phyloP scores from a whole-genome alignment of 2,113 vertebrate species.

The Apodemus sylvaticus region DNA sequence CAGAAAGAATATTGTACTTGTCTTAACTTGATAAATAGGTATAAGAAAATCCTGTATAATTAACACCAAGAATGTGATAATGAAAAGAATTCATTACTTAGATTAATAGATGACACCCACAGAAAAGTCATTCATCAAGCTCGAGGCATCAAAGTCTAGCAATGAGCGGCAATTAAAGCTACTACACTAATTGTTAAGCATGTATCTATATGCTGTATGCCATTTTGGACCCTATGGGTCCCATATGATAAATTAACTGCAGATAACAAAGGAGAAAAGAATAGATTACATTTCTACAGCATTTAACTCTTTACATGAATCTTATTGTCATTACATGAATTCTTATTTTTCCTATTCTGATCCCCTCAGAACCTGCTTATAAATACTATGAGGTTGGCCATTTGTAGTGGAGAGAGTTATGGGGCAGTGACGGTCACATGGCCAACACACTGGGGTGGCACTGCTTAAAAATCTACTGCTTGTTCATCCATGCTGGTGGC shows the following conservation, averaged over 20 bases:
- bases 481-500: neutral
- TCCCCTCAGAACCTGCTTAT: neutral
- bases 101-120: slow-evolving; percentile 82
- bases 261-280: slow-evolving; percentile 36
- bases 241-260: slow-evolving; percentile 15
- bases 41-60: slow-evolving; percentile 83
- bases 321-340: neutral
- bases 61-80: slow-evolving; percentile 81
- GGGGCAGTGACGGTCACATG: neutral
- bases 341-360: neutral
- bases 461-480: neutral
- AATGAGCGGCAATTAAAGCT: slow-evolving; percentile 66
- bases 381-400: neutral
- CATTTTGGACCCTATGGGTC: slow-evolving; percentile 37
- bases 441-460: neutral
- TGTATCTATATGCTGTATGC: neutral
- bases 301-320: slow-evolving; percentile 26
- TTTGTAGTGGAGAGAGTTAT: neutral
- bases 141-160: slow-evolving; percentile 69
- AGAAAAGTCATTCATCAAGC: slow-evolving; percentile 75
- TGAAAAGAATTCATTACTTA: slow-evolving; percentile 83
- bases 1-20: slow-evolving; percentile 58
- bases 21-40: slow-evolving; percentile 81
- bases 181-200: slow-evolving; percentile 58
- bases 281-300: neutral